These are phyloP conservation scores for Heloderma charlesbogerti DNA, from an alignment of 2,113 vertebrate species.

Conservation along the genomic window DNA sequence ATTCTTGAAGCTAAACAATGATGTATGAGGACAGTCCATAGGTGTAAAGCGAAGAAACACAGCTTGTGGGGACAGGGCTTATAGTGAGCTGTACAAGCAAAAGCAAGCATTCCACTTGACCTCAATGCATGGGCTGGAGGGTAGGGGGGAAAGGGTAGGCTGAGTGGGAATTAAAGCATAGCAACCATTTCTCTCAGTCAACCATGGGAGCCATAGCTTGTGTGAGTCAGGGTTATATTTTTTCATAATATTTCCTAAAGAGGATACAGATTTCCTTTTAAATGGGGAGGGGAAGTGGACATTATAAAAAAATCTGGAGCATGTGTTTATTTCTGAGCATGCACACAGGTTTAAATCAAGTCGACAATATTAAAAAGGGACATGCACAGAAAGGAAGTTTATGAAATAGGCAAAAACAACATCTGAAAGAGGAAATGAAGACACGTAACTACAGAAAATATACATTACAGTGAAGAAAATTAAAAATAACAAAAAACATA, in stretches of 20 bases:
- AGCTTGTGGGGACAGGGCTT: background rate
- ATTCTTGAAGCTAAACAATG: background rate
- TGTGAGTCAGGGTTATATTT: background rate
- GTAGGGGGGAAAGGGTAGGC: no score
- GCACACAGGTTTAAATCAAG: background rate
- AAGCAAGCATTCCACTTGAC: background rate
- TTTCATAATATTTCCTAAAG: background rate
- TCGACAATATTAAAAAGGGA: background rate
- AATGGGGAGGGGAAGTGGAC: background rate
- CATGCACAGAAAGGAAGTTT: background rate
- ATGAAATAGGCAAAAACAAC: background rate
- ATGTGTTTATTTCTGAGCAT: background rate
- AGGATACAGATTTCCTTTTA: background rate
- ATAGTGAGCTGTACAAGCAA: background rate
- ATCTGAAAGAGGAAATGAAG: background rate
- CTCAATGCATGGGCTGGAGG: background rate
- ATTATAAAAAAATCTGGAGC: background rate
- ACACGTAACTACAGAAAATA: background rate
- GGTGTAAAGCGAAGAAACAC: background rate
- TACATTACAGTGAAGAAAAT: background rate
- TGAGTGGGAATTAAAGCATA: background rate
- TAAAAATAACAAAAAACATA: background rate
- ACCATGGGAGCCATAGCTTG: background rate
- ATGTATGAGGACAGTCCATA: background rate
- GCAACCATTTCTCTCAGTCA: background rate